Base-by-base conservation (phyloP, 2,113 vertebrate species). In the Pollimyrus isidori region DNA sequence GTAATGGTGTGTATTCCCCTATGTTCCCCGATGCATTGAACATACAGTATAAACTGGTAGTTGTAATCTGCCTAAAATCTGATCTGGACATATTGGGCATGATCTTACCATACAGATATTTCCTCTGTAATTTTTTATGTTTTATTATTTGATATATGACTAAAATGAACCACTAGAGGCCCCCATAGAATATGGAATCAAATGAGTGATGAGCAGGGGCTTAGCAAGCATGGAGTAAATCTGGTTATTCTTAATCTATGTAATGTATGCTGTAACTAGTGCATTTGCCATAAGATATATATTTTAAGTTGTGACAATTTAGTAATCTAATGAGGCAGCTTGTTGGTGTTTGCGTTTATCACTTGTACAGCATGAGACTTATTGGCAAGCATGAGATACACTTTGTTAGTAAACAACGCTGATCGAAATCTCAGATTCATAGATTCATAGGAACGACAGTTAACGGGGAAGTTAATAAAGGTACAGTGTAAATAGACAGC, bases 181-280 rank as follows among this genome's bases (percentile, higher is more conserved):
- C 62, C 42, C 69, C 87, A 88, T 76, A 80, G 69, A 88, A 88
- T 69, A 80, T 45, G 49, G n/a, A 45, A 35, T 76, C 21, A 76
- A 35, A 80, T 50, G 45, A 42, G 35, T 39, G 73, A 19, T 39
- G 35, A 7, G 4, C 73, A 80, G 35, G 17, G 13, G 17, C 30
- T 42, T 80, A 17, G 30, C 13, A 80, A 17, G 13, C 4, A 80
- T 17, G 4, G 69, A 76, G 10, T 15, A 39, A 76, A 80, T 80
- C 17, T 80, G 17, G 35, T 39, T 80, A 42, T 42, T 80, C 15
- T 80, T 17, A 39, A 76, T 17, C 11, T 6, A 35, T 39, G 2
- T 76, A 39, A 69, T 69, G 62, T 69, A 30, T 69, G 13, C 10
- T 30, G n/a, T 69, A 69, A 9, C 62, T 69, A 30, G 62, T 30